Percentiles rank a stretch among this genome's conserved stretches.
Conservation (phyloP, 2,888 invertebrate genomes). For the Caenorhabditis zanzibari region DNA sequence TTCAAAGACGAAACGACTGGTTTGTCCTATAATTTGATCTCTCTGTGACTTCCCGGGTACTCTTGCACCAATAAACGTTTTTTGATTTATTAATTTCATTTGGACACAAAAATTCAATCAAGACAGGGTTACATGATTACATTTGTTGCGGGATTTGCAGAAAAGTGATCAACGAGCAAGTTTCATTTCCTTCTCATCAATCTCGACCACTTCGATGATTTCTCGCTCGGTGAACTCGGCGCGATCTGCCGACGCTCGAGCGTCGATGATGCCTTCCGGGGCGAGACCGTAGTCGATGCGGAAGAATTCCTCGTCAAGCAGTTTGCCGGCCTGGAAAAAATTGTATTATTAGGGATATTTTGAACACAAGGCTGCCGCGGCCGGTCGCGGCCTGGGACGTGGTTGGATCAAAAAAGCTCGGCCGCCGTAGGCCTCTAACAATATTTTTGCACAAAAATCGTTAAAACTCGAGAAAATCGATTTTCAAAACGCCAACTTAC, state of each 20-base stretch:
- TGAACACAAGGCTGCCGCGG: background rate
- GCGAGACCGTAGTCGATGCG: constrained; percentile 60
- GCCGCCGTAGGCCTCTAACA: too few relatives aligned
- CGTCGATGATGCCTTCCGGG: constrained; percentile 65
- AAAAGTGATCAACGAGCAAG: constrained; percentile 38
- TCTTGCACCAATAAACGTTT: constrained; percentile 3
- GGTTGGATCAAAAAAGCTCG: too few relatives aligned
- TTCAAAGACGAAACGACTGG: constrained; percentile 64
- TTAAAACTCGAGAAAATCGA: too few relatives aligned
- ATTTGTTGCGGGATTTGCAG: background rate
- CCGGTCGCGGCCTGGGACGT: too few relatives aligned
- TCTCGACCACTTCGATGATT: constrained; percentile 56
- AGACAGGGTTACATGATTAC: background rate
- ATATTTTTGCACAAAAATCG: too few relatives aligned
- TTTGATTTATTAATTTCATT: background rate
- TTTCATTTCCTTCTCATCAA: constrained; percentile 62
- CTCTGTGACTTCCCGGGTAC: constrained; percentile 18
- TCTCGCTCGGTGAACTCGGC: constrained; percentile 40
- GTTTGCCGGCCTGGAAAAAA: constrained; percentile 34
- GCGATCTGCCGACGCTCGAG: constrained; percentile 49
- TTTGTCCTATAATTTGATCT: constrained; percentile 44
- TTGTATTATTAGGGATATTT: background rate
- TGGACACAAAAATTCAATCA: background rate
- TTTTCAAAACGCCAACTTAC: too few relatives aligned
- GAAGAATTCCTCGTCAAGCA: constrained; percentile 55